Percentiles rank a stretch among this genome's conserved stretches.
Evolutionary conservation across 1,140 invertebrate genomes (phyloP).

Genomic region (Pseudoatta argentina): DNA sequence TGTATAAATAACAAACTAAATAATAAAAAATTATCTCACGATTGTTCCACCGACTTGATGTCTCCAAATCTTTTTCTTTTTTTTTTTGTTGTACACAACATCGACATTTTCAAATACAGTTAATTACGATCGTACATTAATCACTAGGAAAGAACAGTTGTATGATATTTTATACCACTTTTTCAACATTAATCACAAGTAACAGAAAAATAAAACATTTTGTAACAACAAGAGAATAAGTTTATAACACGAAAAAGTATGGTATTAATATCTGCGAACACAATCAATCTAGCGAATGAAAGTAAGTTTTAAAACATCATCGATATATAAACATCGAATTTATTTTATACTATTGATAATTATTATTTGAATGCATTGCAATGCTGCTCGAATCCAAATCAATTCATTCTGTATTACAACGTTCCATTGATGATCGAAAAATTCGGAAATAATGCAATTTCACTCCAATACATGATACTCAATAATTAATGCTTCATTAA

Average conservation of each 20-base stretch:
- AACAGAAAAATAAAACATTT: neutral
- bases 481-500: conserved; percentile 9
- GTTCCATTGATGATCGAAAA: neutral
- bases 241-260: neutral
- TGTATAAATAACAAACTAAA: too few relatives aligned
- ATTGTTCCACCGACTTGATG: neutral
- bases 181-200: conserved; percentile 5
- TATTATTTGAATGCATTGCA: neutral
- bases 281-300: neutral
- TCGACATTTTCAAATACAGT: neutral
- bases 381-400: neutral
- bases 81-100: neutral
- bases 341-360: neutral
- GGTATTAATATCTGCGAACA: neutral
- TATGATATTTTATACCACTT: neutral
- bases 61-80: neutral
- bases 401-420: neutral
- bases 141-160: conserved; percentile 10
- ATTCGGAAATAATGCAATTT: neutral
- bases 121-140: conserved; percentile 25
- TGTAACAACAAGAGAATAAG: neutral
- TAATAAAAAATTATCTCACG: too few relatives aligned
- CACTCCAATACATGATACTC: neutral
- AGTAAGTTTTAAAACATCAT: neutral
- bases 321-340: neutral